phyloP scores from a whole-genome alignment of 2,113 vertebrate species.

The Oreochromis aureus region DNA sequence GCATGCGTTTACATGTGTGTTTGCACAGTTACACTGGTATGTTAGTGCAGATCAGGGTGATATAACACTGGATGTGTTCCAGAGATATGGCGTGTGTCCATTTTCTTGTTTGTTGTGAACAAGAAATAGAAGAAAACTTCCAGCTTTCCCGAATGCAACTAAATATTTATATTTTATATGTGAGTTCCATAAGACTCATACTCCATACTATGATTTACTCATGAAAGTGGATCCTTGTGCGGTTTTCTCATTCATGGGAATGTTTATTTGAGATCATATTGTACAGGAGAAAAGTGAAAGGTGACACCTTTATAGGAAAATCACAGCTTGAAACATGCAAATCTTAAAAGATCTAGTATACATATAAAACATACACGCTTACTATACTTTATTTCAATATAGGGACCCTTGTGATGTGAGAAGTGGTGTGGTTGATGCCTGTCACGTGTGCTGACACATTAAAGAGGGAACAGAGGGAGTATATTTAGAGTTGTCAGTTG shows the following conservation, averaged over 20 bases:
- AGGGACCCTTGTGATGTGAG: background rate
- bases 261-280: background rate
- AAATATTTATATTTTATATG: background rate
- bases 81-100: constrained; percentile 1
- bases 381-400: background rate
- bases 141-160: background rate
- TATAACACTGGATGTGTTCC: constrained; percentile 20
- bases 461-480: background rate
- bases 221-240: background rate
- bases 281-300: background rate
- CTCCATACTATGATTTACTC: background rate
- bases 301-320: background rate
- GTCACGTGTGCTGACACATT: background rate
- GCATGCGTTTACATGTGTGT: background rate
- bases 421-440: background rate
- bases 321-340: background rate
- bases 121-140: background rate
- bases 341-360: background rate
- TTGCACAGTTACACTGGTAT: background rate
- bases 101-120: background rate
- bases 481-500: constrained; percentile 14
- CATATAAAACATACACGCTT: background rate
- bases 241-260: background rate
- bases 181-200: background rate
- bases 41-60: constrained; percentile 1